Conservation (phyloP, 2,888 invertebrate species). For the Xanthia icteritia region DNA sequence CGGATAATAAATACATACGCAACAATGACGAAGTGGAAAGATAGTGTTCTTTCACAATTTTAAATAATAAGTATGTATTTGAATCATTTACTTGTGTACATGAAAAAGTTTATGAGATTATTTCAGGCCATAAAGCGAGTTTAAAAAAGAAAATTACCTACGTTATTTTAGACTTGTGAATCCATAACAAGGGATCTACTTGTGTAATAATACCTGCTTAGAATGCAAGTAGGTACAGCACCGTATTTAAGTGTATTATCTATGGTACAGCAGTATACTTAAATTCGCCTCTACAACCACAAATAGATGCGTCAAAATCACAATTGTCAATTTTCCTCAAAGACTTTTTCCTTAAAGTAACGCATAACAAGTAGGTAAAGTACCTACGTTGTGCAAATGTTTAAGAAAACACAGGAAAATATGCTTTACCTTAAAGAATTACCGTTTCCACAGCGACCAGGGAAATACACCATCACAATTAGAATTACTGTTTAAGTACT, state of each 20-base stretch:
- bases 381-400: background rate
- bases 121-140: too few species aligned
- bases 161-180: too few species aligned
- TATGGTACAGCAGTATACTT: background rate
- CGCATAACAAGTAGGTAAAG: background rate
- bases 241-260: too few species aligned
- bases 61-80: too few species aligned
- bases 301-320: background rate
- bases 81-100: too few species aligned
- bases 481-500: background rate
- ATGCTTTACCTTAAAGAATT: conserved; percentile 9
- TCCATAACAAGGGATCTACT: background rate
- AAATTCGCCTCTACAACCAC: background rate
- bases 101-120: too few species aligned
- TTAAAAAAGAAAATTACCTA: too few species aligned
- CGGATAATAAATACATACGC: too few species aligned
- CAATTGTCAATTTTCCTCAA: conserved; percentile 2
- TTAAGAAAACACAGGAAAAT: conserved; percentile 23
- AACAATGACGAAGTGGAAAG: too few species aligned
- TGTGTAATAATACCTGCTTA: background rate
- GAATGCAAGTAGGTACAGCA: too few species aligned
- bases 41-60: too few species aligned
- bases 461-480: conserved; percentile 17
- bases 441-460: background rate
- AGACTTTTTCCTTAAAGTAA: conserved; percentile 29